Evolutionary conservation across 1,140 invertebrate genomes (phyloP).

Genomic region (Ceratitis capitata): DNA sequence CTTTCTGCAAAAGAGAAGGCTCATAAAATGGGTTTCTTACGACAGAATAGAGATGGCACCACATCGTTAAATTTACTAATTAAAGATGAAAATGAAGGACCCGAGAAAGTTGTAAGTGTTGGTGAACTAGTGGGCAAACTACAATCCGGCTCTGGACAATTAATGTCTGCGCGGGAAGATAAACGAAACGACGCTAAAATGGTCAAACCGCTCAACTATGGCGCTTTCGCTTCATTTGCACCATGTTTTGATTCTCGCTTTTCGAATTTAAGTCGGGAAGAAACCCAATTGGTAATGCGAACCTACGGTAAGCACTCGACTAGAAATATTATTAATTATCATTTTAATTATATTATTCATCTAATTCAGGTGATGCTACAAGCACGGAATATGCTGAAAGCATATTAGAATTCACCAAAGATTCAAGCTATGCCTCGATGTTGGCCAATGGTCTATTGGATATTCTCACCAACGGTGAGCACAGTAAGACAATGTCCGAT

Average conservation of each 20-base stretch:
- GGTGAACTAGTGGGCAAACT: conserved; percentile 86
- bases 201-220: conserved; percentile 92
- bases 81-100: conserved; percentile 75
- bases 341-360: background rate
- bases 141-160: conserved; percentile 77
- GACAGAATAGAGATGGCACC: conserved; percentile 82
- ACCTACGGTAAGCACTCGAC: conserved; percentile 78
- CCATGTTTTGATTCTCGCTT: conserved; percentile 96
- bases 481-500: conserved; percentile 77
- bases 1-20: conserved; percentile 66
- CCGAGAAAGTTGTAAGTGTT: conserved; percentile 83
- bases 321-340: conserved; percentile 41
- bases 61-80: conserved; percentile 87
- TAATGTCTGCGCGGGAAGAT: conserved; percentile 83
- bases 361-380: conserved; percentile 73
- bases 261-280: conserved; percentile 91
- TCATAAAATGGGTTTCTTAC: conserved; percentile 81
- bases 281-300: conserved; percentile 89
- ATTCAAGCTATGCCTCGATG: conserved; percentile 81
- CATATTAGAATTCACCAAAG: conserved; percentile 82
- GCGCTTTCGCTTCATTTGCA: conserved; percentile 94
- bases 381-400: conserved; percentile 88
- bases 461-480: conserved; percentile 84
- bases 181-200: conserved; percentile 87
- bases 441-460: conserved; percentile 88